Base-by-base conservation (phyloP, 2,113 vertebrate species). In the Entomyzon cyanotis region DNA sequence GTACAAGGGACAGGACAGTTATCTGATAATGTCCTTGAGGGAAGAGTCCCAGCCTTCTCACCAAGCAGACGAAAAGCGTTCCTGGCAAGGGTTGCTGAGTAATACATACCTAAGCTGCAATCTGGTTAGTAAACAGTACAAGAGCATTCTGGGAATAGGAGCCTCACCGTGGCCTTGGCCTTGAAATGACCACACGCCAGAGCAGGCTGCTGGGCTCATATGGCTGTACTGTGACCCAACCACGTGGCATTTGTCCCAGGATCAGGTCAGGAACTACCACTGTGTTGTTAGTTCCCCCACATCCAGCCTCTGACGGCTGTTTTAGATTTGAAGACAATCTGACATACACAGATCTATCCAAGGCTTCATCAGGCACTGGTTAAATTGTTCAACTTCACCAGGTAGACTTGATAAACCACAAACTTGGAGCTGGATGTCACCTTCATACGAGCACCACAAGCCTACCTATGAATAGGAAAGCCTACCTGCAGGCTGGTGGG, bases 141-240 rank as follows among this genome's bases (percentile, higher is more conserved):
- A 8, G 70, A 53, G 19, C 1, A 2, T 47, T 52, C 70, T 0
- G 11, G 82, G 49, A 79, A 39, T 0, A 55, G 56, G 28, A 78
- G 28, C 41, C 52, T 49, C n/a, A 9, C 28, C 3, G 0, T 10
- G 60, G 52, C n/a, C 67, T 55, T 22, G 60, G 33, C 76, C 82
- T 47, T n/a, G 63, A 19, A 9, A 2, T 14, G 82, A 12, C 30
- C 70, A 67, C 42, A 5, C 5, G 14, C 2, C 28, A 11, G 30
- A 2, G 6, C 20, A 4, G 58, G 53, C 55, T 42, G 19, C 69
- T 8, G 10, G 4, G 39, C n/a, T n/a, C 42, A 5, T 13, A 0
- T 0, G 3, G 55, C 35, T 56, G 33, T 5, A 1, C 35, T 11
- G 53, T 1, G 28, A 2, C 6, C 49, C 7, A 16, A 7, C 19